These are phyloP conservation scores for Bagarius yarrelli DNA, from an alignment of 2,113 vertebrate genomes.

Conservation along the genomic window DNA sequence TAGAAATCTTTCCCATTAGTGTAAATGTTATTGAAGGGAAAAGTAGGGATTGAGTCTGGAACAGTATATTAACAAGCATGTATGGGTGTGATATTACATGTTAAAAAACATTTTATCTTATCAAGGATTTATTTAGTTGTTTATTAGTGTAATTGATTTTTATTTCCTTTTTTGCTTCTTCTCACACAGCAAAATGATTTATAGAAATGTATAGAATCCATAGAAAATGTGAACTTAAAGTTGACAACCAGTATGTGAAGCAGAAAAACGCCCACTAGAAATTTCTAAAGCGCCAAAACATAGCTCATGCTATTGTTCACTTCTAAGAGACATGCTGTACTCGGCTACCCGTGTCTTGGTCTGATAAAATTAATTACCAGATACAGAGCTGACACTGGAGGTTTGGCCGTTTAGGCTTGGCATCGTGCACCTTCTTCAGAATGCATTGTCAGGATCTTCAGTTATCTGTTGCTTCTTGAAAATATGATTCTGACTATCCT, in stretches of 20 bases:
- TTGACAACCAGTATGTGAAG: constrained; percentile 70
- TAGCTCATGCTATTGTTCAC: constrained; percentile 68
- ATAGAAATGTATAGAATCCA: constrained; percentile 63
- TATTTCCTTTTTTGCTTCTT: constrained; percentile 13
- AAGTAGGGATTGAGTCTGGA: too few species aligned
- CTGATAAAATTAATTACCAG: constrained; percentile 75
- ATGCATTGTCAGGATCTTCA: background rate
- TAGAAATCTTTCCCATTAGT: too few species aligned
- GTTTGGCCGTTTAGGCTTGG: constrained; percentile 57
- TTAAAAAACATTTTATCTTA: background rate
- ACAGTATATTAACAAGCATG: too few species aligned
- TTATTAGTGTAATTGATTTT: background rate
- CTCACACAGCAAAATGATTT: constrained; percentile 61
- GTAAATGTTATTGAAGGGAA: too few species aligned
- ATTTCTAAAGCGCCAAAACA: constrained; percentile 61
- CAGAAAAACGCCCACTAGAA: constrained; percentile 68
- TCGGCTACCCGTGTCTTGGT: constrained; percentile 69
- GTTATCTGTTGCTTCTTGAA: background rate
- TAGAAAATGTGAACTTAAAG: constrained; percentile 74
- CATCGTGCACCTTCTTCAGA: constrained; percentile 44
- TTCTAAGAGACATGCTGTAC: constrained; percentile 63
- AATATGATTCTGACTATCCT: background rate
- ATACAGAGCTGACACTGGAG: constrained; percentile 61
- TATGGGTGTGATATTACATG: too few species aligned
- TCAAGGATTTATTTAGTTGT: background rate